Conservation (phyloP, 2,113 vertebrate species). For the Melanotaenia duboulayi region DNA sequence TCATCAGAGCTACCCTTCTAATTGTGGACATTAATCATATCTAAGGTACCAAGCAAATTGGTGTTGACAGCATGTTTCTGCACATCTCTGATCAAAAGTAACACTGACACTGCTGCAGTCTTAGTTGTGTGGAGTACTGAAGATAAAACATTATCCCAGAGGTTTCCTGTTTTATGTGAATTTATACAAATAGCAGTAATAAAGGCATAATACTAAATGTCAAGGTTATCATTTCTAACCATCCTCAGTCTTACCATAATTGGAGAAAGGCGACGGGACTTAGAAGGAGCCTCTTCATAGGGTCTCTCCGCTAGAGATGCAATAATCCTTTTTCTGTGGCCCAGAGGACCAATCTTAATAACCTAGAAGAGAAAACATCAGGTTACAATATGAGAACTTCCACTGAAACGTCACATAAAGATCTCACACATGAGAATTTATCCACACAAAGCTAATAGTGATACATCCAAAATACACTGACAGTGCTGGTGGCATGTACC, state of each 20-base stretch:
- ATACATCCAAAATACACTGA: constrained; percentile 55
- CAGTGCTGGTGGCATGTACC: constrained; percentile 48
- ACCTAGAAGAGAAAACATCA: constrained; percentile 81
- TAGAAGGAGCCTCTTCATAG: constrained; percentile 93
- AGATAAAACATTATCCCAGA: too few species aligned
- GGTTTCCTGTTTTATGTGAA: too few species aligned
- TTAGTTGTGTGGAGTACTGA: background rate
- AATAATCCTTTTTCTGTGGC: constrained; percentile 96
- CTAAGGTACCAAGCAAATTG: constrained; percentile 37
- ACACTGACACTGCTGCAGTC: constrained; percentile 12
- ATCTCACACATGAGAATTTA: constrained; percentile 23
- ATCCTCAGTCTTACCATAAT: constrained; percentile 87
- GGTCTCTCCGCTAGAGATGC: constrained; percentile 94
- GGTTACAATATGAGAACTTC: constrained; percentile 24
- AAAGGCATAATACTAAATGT: background rate
- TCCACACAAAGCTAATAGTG: constrained; percentile 49
- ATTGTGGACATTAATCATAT: constrained; percentile 30
- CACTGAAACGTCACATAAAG: constrained; percentile 19
- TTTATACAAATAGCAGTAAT: background rate
- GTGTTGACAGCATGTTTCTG: constrained; percentile 22
- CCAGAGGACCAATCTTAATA: constrained; percentile 92
- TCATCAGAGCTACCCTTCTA: constrained; percentile 13
- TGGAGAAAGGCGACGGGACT: constrained; percentile 94
- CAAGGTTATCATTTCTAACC: background rate
- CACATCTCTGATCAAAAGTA: constrained; percentile 14